A percentile compares a stretch with the other conserved stretches of the same genome.
These are phyloP conservation scores for Paradoxurus hermaphroditus DNA, from an alignment of 2,113 vertebrate species.

Conservation along the genomic window DNA sequence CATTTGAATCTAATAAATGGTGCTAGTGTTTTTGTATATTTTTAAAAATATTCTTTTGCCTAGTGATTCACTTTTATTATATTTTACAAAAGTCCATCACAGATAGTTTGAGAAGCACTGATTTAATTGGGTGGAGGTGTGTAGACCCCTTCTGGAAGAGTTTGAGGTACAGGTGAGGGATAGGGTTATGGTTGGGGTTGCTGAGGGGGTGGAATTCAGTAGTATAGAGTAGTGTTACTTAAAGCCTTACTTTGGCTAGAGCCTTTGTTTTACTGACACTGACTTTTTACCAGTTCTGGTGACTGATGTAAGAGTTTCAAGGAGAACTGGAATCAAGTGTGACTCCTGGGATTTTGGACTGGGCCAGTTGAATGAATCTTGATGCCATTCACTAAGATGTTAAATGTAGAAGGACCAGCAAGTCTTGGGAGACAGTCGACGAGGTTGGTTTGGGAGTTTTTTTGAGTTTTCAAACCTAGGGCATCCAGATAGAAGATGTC, in stretches of 20 bases:
- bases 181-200: not conserved
- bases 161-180: not conserved
- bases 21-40: not conserved
- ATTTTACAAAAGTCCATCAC: not conserved
- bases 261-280: not conserved
- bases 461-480: not conserved
- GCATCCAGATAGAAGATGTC: not conserved
- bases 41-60: not conserved
- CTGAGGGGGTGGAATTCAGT: not conserved
- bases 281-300: not conserved
- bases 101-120: conserved; percentile 4
- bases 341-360: not conserved
- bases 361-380: not conserved
- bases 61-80: not conserved
- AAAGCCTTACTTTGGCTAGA: not conserved
- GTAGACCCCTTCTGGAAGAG: not conserved
- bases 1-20: not conserved
- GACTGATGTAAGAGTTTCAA: not conserved
- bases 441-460: not conserved
- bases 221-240: not conserved
- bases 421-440: not conserved
- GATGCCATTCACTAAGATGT: not conserved
- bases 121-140: not conserved
- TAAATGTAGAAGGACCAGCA: conserved; percentile 1
- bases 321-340: not conserved